Evolutionary conservation across 2,888 invertebrate species (phyloP).

Genomic region (Drosophila emarginata): DNA sequence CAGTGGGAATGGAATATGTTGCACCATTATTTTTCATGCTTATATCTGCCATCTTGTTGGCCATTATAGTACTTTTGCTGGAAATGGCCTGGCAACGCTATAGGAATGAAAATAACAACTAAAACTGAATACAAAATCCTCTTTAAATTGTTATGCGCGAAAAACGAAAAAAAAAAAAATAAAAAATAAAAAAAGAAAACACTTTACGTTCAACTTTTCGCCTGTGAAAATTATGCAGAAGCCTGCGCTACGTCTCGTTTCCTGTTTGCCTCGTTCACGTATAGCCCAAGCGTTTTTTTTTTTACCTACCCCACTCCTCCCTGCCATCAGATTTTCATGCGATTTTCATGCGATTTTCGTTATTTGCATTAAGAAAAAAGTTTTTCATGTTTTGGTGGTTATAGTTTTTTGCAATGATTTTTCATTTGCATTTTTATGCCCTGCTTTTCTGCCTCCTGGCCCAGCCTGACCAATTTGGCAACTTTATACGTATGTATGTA

Average conservation of each 20-base stretch:
- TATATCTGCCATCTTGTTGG: slow-evolving; percentile 62
- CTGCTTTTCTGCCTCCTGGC: slow-evolving; percentile 8
- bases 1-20: slow-evolving; percentile 80
- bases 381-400: slow-evolving; percentile 54
- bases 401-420: slow-evolving; percentile 52
- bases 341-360: slow-evolving; percentile 70
- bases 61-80: slow-evolving; percentile 62
- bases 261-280: slow-evolving; percentile 38
- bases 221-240: slow-evolving; percentile 62
- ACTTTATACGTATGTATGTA: not conserved
- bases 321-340: slow-evolving; percentile 52
- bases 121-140: slow-evolving; percentile 11
- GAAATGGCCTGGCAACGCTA: slow-evolving; percentile 68
- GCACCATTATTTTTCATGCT: slow-evolving; percentile 79
- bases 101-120: slow-evolving; percentile 13
- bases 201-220: slow-evolving; percentile 65
- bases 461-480: slow-evolving; percentile 14
- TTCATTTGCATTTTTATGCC: slow-evolving; percentile 62
- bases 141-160: slow-evolving; percentile 51
- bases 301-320: slow-evolving; percentile 22
- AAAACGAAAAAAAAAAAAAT: no score
- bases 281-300: slow-evolving; percentile 21
- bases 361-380: slow-evolving; percentile 68
- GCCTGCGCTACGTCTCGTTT: slow-evolving; percentile 31
- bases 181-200: slow-evolving; percentile 37